A percentile compares a stretch with the other conserved stretches of the same genome.
Conservation (phyloP, 2,113 vertebrate species). For the Azemiops feae region DNA sequence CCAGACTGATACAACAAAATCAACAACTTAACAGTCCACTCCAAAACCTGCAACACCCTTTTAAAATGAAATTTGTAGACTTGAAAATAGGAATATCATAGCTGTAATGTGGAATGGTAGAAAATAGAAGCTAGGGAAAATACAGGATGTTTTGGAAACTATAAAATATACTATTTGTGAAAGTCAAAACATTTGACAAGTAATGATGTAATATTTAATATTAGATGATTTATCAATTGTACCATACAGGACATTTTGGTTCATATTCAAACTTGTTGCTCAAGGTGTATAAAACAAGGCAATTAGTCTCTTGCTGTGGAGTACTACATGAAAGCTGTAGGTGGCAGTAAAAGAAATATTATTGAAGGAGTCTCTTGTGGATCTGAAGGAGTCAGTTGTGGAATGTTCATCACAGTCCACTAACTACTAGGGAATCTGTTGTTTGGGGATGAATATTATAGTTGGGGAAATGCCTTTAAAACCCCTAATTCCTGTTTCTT, state of each 20-base stretch:
- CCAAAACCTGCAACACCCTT: not conserved
- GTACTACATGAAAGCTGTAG: not conserved
- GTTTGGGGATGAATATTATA: not conserved
- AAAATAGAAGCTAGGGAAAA: not conserved
- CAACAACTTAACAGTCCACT: not conserved
- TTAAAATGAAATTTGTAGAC: not conserved
- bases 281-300: not conserved
- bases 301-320: not conserved
- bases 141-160: not conserved
- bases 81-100: not conserved
- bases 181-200: not conserved
- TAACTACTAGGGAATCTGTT: not conserved
- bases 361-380: not conserved
- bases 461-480: not conserved
- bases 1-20: not conserved
- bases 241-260: not conserved
- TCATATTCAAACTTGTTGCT: not conserved
- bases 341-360: not conserved
- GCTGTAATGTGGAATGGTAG: not conserved
- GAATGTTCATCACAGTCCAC: not conserved
- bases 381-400: not conserved
- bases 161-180: not conserved
- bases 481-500: no score
- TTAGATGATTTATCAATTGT: not conserved
- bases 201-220: not conserved